These are phyloP conservation scores for Zeugodacus cucurbitae DNA, from an alignment of 1,140 invertebrate species.

Conservation along the genomic window DNA sequence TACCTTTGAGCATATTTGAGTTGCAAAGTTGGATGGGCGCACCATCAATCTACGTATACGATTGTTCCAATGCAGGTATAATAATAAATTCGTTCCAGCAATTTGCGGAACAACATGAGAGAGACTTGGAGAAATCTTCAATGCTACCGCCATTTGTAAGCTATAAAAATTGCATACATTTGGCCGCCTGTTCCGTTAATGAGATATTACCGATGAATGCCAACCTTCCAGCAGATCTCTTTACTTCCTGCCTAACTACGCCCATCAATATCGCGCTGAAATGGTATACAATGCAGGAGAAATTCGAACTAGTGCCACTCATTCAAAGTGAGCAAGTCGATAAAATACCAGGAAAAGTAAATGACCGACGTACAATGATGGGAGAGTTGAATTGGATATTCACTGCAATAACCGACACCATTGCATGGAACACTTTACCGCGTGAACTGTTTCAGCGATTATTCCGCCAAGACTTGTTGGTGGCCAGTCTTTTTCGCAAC, in stretches of 20 bases:
- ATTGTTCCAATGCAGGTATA: conserved; percentile 98
- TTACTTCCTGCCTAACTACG: conserved; percentile 97
- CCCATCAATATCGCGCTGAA: conserved; percentile 96
- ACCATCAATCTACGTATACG: conserved; percentile 99
- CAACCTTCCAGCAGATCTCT: conserved; percentile 97
- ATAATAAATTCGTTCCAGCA: conserved; percentile 93
- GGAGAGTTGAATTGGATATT: conserved; percentile 99
- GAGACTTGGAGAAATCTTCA: conserved; percentile 79
- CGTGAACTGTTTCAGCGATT: conserved; percentile 94
- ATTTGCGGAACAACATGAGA: conserved; percentile 92
- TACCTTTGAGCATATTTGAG: conserved; percentile 98
- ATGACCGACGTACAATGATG: conserved; percentile 95
- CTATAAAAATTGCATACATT: conserved; percentile 93
- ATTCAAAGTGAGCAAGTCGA: conserved; percentile 88
- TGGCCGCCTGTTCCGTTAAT: conserved; percentile 92
- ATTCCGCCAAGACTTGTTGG: conserved; percentile 97
- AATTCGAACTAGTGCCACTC: conserved; percentile 82
- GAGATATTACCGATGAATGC: conserved; percentile 98
- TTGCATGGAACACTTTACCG: conserved; percentile 97
- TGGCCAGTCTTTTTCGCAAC: conserved; percentile 97
- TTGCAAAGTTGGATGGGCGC: conserved; percentile 99
- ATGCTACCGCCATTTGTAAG: conserved; percentile 55
- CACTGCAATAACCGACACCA: conserved; percentile 99
- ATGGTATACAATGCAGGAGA: conserved; percentile 90
- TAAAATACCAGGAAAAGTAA: conserved; percentile 94